A percentile compares a stretch with the other conserved stretches of the same genome.
Conservation (phyloP, 2,113 vertebrate genomes). For the Triplophysa rosa region DNA sequence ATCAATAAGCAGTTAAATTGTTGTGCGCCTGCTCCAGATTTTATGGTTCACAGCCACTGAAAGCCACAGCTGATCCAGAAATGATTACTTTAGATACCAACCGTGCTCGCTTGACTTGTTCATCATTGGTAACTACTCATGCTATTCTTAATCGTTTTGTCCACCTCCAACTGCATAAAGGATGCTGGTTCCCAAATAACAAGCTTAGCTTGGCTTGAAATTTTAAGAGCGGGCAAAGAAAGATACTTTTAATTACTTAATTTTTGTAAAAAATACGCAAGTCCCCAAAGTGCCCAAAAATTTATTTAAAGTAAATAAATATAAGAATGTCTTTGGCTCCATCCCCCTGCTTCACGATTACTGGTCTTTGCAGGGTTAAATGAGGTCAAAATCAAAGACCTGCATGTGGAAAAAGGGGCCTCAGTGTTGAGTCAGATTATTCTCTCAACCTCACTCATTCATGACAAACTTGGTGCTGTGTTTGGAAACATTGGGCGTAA, state of each 20-base stretch:
- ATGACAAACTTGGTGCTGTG: constrained; percentile 66
- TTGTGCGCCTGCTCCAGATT: constrained; percentile 57
- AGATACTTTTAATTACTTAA: not conserved
- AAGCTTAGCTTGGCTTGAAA: not conserved
- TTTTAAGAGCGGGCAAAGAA: no score
- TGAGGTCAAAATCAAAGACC: constrained; percentile 71
- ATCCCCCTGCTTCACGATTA: not conserved
- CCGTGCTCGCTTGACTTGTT: constrained; percentile 66
- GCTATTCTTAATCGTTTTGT: constrained; percentile 56
- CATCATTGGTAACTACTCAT: constrained; percentile 62
- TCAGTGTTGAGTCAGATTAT: constrained; percentile 71
- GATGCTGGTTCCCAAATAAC: constrained; percentile 9
- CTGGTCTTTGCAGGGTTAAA: constrained; percentile 66
- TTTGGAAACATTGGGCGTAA: constrained; percentile 76
- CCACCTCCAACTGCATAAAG: constrained; percentile 18
- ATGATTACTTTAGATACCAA: constrained; percentile 67
- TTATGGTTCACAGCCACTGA: constrained; percentile 67
- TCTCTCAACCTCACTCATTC: constrained; percentile 71
- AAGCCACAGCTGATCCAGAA: constrained; percentile 72
- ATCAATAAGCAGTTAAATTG: constrained; percentile 77
- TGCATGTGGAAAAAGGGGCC: constrained; percentile 49
- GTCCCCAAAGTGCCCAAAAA: not conserved
- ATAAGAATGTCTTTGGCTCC: not conserved
- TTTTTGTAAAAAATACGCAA: not conserved
- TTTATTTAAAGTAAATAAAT: not conserved